Percentiles rank a stretch among this genome's conserved stretches.
Evolutionary conservation across 2,888 invertebrate genomes (phyloP).

Genomic region (Ariolimax columbianus): DNA sequence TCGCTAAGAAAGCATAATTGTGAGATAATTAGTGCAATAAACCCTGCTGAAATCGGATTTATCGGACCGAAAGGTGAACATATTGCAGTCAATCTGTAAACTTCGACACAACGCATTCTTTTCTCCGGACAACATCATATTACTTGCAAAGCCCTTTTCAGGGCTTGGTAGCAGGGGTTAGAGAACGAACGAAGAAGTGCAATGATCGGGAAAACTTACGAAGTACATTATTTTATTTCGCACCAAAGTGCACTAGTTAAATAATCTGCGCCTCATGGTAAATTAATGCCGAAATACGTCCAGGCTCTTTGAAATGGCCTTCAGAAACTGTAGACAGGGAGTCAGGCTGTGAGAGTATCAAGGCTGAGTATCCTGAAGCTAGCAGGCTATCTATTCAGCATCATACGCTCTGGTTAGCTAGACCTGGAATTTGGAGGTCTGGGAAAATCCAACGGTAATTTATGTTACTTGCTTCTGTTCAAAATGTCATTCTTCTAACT

Average conservation of each 20-base stretch:
- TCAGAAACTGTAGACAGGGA: neutral
- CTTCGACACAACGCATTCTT: too few relatives aligned
- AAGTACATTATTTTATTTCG: neutral
- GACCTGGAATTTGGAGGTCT: neutral
- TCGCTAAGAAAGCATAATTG: too few relatives aligned
- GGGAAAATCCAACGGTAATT: neutral
- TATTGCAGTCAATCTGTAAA: too few relatives aligned
- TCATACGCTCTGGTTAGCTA: neutral
- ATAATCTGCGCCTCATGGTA: neutral
- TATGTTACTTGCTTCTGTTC: neutral
- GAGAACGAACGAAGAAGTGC: too few relatives aligned
- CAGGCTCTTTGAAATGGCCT: neutral
- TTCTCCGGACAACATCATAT: too few relatives aligned
- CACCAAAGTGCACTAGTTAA: neutral
- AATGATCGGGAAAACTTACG: too few relatives aligned
- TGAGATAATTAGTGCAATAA: too few relatives aligned
- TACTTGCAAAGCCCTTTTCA: too few relatives aligned
- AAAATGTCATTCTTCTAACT: too few relatives aligned
- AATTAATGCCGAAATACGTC: neutral
- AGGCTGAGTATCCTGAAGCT: neutral
- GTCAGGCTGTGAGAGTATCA: neutral
- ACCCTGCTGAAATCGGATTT: too few relatives aligned
- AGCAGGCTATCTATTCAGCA: neutral
- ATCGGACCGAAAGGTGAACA: too few relatives aligned
- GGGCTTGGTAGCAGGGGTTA: too few relatives aligned